A percentile compares a stretch with the other conserved stretches of the same genome.
These are phyloP conservation scores for Drosophila helvetica DNA, from an alignment of 2,888 invertebrate species.

Conservation along the genomic window DNA sequence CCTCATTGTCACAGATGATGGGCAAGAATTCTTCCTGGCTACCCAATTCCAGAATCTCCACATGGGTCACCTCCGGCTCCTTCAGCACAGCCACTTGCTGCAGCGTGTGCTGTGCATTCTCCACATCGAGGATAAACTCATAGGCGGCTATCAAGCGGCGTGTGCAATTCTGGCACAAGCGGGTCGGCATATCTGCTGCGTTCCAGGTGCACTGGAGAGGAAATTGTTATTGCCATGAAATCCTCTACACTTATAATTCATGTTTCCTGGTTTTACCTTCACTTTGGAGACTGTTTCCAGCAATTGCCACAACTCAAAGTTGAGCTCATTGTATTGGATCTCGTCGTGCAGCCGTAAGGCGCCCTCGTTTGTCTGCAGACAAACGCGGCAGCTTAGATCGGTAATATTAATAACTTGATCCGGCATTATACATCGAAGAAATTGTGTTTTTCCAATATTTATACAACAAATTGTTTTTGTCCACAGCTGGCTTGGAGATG, in stretches of 20 bases:
- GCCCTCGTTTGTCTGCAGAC: slow-evolving; percentile 63
- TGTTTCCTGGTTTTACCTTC: slow-evolving; percentile 56
- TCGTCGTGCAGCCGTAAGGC: slow-evolving; percentile 75
- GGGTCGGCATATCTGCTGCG: slow-evolving; percentile 63
- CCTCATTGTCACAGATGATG: slow-evolving; percentile 31
- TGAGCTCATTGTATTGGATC: slow-evolving; percentile 69
- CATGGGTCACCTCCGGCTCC: not conserved
- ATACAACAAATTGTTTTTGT: not conserved
- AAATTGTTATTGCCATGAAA: not conserved
- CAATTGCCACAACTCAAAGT: slow-evolving; percentile 67
- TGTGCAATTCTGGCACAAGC: slow-evolving; percentile 75
- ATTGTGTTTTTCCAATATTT: not conserved
- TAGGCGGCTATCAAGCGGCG: slow-evolving; percentile 75
- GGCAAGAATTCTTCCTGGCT: slow-evolving; percentile 33
- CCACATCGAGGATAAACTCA: slow-evolving; percentile 75
- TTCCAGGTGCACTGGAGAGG: slow-evolving; percentile 53
- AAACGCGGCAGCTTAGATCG: slow-evolving; percentile 71
- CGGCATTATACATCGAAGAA: not conserved
- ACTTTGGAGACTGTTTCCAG: slow-evolving; percentile 70
- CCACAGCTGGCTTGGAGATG: not conserved
- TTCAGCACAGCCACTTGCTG: slow-evolving; percentile 29
- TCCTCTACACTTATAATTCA: too few relatives aligned
- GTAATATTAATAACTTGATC: slow-evolving; percentile 15
- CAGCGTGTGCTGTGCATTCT: slow-evolving; percentile 69
- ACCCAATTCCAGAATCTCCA: slow-evolving; percentile 14